Percentiles rank a stretch among this genome's conserved stretches.
Conservation (phyloP, 2,113 vertebrate genomes). For the Myiozetetes cayanensis region DNA sequence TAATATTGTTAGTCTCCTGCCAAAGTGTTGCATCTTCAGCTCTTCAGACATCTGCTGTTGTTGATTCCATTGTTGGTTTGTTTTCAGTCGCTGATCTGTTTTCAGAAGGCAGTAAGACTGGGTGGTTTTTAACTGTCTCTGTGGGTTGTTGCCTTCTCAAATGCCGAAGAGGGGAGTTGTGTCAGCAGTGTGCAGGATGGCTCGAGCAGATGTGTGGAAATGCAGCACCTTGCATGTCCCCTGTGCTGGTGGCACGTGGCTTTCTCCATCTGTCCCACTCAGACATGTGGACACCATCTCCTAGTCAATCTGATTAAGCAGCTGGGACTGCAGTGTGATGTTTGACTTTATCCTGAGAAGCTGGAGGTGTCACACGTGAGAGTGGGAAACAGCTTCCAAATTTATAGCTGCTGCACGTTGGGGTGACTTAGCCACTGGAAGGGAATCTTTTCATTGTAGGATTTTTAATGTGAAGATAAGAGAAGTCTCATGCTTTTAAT, state of each 20-base stretch:
- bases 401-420: background rate
- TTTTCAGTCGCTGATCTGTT: background rate
- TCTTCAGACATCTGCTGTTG: background rate
- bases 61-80: background rate
- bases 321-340: background rate
- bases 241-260: background rate
- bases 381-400: background rate
- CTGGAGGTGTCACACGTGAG: background rate
- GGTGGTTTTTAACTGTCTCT: background rate
- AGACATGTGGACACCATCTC: background rate
- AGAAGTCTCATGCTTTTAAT: background rate
- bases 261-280: background rate
- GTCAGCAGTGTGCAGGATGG: accelerated
- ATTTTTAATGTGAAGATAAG: background rate
- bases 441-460: background rate
- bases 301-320: background rate
- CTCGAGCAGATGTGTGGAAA: background rate
- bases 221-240: accelerated
- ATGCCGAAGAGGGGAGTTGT: background rate
- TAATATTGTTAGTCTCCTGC: background rate
- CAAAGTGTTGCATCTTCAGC: background rate
- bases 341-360: background rate
- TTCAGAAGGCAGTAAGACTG: background rate
- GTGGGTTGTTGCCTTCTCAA: background rate
- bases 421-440: background rate